Conservation (phyloP, 1,140 invertebrate species). For the Habropoda laboriosa region DNA sequence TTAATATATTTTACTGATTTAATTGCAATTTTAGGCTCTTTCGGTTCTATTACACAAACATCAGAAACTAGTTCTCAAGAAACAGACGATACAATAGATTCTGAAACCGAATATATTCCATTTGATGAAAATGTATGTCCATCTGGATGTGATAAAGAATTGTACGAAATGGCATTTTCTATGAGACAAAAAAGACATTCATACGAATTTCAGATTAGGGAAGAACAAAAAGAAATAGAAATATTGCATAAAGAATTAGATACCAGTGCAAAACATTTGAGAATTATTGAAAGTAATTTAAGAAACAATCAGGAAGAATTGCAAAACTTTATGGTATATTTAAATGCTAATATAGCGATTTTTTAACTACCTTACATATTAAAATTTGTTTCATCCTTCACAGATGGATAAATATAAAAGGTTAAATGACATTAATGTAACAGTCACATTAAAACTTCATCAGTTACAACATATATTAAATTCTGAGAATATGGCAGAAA, state of each 20-base stretch:
- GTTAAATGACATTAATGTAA: constrained; percentile 86
- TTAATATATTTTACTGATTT: not conserved
- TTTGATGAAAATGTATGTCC: constrained; percentile 90
- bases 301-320: constrained; percentile 72
- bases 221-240: constrained; percentile 79
- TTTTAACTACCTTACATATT: not conserved
- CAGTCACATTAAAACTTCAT: constrained; percentile 85
- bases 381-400: constrained; percentile 45
- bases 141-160: constrained; percentile 85
- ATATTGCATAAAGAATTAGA: constrained; percentile 77
- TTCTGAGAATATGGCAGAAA: constrained; percentile 80
- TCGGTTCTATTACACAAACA: constrained; percentile 78
- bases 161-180: constrained; percentile 86
- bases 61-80: constrained; percentile 82
- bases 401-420: constrained; percentile 87
- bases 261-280: constrained; percentile 68
- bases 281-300: constrained; percentile 68
- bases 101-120: constrained; percentile 84
- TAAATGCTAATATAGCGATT: constrained; percentile 30
- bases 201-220: constrained; percentile 78
- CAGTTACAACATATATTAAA: constrained; percentile 85
- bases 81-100: constrained; percentile 83
- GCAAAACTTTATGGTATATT: constrained; percentile 75
- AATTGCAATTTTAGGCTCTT: constrained; percentile 70
- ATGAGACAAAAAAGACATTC: constrained; percentile 83